Evolutionary conservation across 2,888 invertebrate genomes (phyloP).

Genomic region (Chymomyza amoena): DNA sequence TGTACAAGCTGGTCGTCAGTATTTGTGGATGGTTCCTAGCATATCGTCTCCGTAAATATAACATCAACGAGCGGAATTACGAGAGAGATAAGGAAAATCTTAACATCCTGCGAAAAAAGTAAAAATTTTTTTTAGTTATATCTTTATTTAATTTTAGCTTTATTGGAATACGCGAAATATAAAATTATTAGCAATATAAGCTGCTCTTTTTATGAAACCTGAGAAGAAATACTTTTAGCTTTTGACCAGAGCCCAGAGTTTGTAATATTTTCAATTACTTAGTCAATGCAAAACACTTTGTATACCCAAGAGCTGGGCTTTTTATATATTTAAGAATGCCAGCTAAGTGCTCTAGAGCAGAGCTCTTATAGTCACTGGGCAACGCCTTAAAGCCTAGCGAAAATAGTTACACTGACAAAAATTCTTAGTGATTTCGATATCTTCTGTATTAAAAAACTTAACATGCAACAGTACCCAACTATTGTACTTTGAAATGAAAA

Average conservation of each 20-base stretch:
- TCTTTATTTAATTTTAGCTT: no score
- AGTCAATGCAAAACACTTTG: background rate
- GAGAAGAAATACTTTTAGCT: no score
- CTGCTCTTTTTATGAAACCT: background rate
- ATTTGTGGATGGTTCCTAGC: constrained; percentile 16
- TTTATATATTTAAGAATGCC: background rate
- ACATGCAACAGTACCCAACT: no score
- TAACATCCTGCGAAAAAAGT: background rate
- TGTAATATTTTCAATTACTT: background rate
- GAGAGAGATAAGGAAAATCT: constrained; percentile 7
- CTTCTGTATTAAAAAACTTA: no score
- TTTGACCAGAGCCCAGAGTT: background rate
- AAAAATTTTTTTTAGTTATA: background rate
- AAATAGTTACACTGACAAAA: background rate
- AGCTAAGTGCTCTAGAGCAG: background rate
- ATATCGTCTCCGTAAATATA: constrained; percentile 5
- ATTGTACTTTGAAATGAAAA: no score
- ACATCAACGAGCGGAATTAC: constrained; percentile 10
- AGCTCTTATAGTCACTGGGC: background rate
- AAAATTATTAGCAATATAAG: background rate
- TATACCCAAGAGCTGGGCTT: background rate
- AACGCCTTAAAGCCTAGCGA: background rate
- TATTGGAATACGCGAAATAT: background rate
- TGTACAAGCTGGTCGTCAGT: background rate
- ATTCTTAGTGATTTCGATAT: background rate